Percentiles rank a stretch among this genome's conserved stretches.
Conservation (phyloP, 2,888 invertebrate genomes). For the Harmothoe impar region DNA sequence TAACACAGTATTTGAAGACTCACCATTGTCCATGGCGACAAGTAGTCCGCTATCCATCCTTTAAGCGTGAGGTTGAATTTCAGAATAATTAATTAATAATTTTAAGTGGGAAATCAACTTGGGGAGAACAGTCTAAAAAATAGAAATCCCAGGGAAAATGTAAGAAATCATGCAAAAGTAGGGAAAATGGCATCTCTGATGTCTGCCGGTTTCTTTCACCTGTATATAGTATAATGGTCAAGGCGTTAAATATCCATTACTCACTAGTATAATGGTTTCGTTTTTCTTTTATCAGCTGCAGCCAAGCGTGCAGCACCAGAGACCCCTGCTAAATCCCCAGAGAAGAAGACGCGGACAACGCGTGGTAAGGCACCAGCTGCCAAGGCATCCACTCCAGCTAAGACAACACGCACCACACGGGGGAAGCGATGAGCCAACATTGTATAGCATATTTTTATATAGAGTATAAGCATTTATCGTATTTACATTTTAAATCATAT, state of each 20-base stretch:
- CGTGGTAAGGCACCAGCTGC: not conserved
- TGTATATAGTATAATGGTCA: no score
- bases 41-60: not conserved
- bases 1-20: no score
- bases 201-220: not conserved
- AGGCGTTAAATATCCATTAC: no score
- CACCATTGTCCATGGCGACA: not conserved
- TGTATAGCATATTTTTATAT: not conserved
- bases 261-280: no score
- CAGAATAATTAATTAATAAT: not conserved
- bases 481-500: slow-evolving; percentile 14
- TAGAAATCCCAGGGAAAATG: not conserved
- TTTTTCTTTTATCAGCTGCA: not conserved
- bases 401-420: slow-evolving; percentile 20
- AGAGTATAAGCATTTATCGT: not conserved
- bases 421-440: not conserved
- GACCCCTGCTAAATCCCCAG: not conserved
- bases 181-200: not conserved
- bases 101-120: not conserved
- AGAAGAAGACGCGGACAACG: slow-evolving; percentile 5
- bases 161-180: no score
- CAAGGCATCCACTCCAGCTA: slow-evolving; percentile 5
- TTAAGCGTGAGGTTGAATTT: not conserved
- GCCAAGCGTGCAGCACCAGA: not conserved
- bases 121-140: not conserved